Percentiles rank a stretch among this genome's conserved stretches.
Conservation (phyloP, 2,113 vertebrate genomes). For the Clarias gariepinus region DNA sequence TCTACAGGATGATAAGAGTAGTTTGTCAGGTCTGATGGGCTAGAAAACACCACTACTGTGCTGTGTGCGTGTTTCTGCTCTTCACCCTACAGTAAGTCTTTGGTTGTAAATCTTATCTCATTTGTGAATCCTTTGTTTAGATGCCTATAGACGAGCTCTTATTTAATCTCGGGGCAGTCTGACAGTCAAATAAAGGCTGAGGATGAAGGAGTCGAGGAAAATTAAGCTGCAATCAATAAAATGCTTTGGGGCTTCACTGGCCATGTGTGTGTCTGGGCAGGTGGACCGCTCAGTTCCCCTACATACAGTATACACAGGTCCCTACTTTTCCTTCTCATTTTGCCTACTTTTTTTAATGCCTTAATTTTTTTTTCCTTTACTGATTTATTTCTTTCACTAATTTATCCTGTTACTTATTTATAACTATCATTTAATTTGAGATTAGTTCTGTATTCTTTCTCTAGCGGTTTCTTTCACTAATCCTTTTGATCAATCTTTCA, state of each 20-base stretch:
- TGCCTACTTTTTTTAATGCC: not conserved
- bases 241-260: constrained; percentile 60
- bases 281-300: not conserved
- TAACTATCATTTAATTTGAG: too few relatives aligned
- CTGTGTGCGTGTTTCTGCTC: constrained; percentile 42
- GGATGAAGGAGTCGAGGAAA: constrained; percentile 57
- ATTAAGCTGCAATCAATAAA: constrained; percentile 71
- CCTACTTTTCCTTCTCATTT: not conserved
- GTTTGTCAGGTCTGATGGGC: constrained; percentile 42
- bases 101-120: constrained; percentile 20
- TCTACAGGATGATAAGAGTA: constrained; percentile 26
- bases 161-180: constrained; percentile 64
- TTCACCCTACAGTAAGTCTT: not conserved
- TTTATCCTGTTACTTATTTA: too few relatives aligned
- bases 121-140: constrained; percentile 39
- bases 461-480: too few relatives aligned
- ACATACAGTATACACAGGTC: not conserved
- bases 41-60: constrained; percentile 25
- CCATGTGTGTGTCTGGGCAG: not conserved
- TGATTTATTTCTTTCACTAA: not conserved
- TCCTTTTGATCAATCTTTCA: too few relatives aligned
- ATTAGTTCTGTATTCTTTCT: too few relatives aligned
- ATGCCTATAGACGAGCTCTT: constrained; percentile 61
- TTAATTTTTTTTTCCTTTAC: not conserved
- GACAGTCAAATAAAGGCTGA: constrained; percentile 67